Conservation (phyloP, 1,140 invertebrate species). For the Apis cerana region DNA sequence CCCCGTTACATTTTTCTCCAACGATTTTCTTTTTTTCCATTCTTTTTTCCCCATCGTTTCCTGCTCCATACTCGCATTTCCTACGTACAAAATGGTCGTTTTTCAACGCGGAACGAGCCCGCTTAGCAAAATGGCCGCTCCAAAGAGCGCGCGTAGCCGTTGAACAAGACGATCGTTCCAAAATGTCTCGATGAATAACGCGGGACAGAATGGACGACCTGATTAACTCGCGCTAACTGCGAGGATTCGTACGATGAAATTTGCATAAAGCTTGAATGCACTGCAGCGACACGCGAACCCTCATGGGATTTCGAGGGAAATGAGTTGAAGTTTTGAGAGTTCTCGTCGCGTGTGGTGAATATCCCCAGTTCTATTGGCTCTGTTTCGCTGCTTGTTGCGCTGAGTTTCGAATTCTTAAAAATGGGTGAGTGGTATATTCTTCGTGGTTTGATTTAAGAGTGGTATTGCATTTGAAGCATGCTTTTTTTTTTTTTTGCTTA, state of each 20-base stretch:
- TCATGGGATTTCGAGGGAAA: not conserved
- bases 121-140: not conserved
- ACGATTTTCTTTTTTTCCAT: not conserved
- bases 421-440: not conserved
- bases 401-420: not conserved
- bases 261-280: not conserved
- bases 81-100: not conserved
- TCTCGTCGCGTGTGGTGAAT: not conserved
- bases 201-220: not conserved
- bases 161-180: not conserved
- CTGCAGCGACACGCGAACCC: not conserved
- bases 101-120: not conserved
- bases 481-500: not conserved
- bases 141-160: not conserved
- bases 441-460: not conserved
- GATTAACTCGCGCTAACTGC: slow-evolving; percentile 8
- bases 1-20: not conserved
- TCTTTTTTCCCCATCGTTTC: not conserved
- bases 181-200: not conserved
- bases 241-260: not conserved
- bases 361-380: not conserved
- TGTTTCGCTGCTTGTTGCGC: not conserved
- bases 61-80: not conserved
- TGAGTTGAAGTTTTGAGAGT: slow-evolving; percentile 1
- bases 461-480: not conserved